Conservation (phyloP, 2,797 vertebrate genomes). For the Spheniscus humboldti region DNA sequence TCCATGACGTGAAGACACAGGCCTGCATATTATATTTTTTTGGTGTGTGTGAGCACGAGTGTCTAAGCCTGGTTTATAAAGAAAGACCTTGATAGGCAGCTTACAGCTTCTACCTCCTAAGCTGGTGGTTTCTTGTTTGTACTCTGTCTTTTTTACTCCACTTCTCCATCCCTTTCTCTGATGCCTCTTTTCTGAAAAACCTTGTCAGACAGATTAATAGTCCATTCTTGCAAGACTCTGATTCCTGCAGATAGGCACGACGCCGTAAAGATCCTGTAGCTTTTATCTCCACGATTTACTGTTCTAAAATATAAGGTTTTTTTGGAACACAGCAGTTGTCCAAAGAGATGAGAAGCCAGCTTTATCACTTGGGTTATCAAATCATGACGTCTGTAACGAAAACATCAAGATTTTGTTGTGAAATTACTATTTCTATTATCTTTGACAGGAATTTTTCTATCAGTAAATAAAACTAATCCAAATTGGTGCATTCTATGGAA, state of each 20-base stretch:
- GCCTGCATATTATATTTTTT: neutral
- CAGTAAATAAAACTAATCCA: neutral
- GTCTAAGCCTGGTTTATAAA: neutral
- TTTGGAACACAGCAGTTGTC: neutral
- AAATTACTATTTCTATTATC: neutral
- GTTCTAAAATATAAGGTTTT: neutral
- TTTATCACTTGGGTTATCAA: neutral
- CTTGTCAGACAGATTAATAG: neutral
- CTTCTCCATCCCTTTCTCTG: neutral
- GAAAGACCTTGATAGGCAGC: neutral
- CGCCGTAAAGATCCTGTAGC: neutral
- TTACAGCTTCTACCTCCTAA: neutral
- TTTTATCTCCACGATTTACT: neutral
- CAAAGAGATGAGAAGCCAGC: neutral
- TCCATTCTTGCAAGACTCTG: neutral
- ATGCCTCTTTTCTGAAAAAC: neutral
- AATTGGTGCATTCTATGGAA: neutral
- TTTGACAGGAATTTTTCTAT: neutral
- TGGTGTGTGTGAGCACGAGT: neutral
- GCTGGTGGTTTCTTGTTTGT: neutral
- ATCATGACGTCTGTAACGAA: neutral
- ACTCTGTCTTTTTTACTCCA: neutral
- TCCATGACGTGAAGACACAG: neutral
- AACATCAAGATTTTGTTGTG: neutral
- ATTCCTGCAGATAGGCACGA: neutral